Evolutionary conservation across 2,797 vertebrate species (phyloP), one percentile per base, ranked within the genome.

Genomic region (Phataginus tetradactyla): DNA sequence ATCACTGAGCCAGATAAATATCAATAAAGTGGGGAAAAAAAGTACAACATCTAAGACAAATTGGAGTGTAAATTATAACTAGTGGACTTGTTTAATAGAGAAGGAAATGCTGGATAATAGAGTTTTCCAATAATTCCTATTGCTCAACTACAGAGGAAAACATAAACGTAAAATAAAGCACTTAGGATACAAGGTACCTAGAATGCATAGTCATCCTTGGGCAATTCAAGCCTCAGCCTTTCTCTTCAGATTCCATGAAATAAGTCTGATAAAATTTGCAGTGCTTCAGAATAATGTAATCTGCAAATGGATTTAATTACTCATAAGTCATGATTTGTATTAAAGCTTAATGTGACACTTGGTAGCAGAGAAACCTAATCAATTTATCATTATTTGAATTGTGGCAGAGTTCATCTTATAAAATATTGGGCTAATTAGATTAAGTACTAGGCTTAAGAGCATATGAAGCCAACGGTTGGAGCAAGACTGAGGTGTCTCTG

Each of bases 291-390:
- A 69, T 68, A 90, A 85, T 68, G 15, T 61, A 59, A 86, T 68
- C 39, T 96, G 55, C 13, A 93, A 93, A 92, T 86, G 32, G 68
- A 92, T 85, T 96, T 94, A 94, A 94, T 96, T 93, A 57, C 7
- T 42, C 5, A 39, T 55, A 63, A 81, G 77, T 95, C 7, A 66
- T 59, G 71, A 86, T 86, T 92, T 34, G 83, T 90, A 80, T 59
- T 88, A 91, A 90, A 97, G n/a, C 61, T 95, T 96, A 94, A 95
- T 74, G 29, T 96, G 83, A 94, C 59, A 94, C 14, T 91, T 94
- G 71, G 32, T 91, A 86, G 42, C 39, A 90, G 49, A 94, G 49
- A 77, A 93, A 92, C 29, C 88, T 79, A 92, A 86, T 90, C 71
- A 72, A 77, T 78, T 92, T 90, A 85, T 95, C 85, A 87, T 95